Percentiles rank a stretch among this genome's conserved stretches.
Evolutionary conservation across 2,888 invertebrate species (phyloP).

Genomic region (Leptopterna dolabrata): DNA sequence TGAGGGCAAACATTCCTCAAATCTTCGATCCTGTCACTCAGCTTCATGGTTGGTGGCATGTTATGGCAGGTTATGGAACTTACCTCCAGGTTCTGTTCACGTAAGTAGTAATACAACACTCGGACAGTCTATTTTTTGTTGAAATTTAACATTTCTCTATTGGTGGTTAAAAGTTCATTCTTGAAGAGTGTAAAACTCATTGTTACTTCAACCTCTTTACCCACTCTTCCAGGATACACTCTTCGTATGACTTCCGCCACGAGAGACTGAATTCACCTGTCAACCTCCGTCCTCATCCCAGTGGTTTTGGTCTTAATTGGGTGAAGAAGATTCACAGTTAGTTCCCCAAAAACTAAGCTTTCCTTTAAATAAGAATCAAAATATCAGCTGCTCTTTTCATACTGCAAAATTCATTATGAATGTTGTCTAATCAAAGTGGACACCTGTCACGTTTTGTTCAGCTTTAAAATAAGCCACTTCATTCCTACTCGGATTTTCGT

Average conservation of each 20-base stretch:
- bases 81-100: slow-evolving; percentile 66
- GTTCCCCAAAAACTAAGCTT: background rate
- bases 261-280: slow-evolving; percentile 55
- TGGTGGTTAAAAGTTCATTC: too few species aligned
- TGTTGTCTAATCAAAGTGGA: background rate
- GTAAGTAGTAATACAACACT: slow-evolving; percentile 60
- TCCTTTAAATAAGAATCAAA: background rate
- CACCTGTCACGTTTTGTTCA: background rate
- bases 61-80: slow-evolving; percentile 68
- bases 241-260: slow-evolving; percentile 62
- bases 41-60: slow-evolving; percentile 69
- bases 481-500: too few species aligned
- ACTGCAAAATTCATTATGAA: background rate
- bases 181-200: too few species aligned
- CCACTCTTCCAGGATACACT: slow-evolving; percentile 61
- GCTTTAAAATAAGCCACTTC: background rate
- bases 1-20: slow-evolving; percentile 62
- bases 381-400: background rate
- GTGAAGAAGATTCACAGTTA: slow-evolving; percentile 43
- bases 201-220: too few species aligned
- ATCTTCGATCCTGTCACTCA: slow-evolving; percentile 66
- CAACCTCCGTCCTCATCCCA: slow-evolving; percentile 51
- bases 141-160: too few species aligned
- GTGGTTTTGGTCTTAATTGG: slow-evolving; percentile 59
- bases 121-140: background rate